Conservation (phyloP, 2,797 vertebrate species). For the Coracias cyanogaster region DNA sequence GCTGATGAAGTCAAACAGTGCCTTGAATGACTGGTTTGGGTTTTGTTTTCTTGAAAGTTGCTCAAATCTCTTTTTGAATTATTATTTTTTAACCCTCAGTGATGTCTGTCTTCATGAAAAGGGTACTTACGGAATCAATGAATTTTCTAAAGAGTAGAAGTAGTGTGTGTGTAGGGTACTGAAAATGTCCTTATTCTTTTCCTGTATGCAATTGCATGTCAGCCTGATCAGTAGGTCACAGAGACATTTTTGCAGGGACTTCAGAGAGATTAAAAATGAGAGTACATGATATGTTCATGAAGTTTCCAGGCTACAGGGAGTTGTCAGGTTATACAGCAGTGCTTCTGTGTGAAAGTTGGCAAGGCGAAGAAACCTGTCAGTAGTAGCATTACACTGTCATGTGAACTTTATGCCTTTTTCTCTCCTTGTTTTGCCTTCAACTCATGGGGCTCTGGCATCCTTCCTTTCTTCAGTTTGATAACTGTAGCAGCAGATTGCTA, state of each 20-base stretch:
- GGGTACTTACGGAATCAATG: not conserved
- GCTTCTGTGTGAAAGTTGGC: not conserved
- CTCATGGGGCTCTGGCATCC: not conserved
- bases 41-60: not conserved
- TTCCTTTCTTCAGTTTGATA: conserved; percentile 7
- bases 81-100: not conserved
- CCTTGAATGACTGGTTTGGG: not conserved
- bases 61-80: not conserved
- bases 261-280: not conserved
- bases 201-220: not conserved
- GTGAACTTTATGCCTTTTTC: not conserved
- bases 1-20: not conserved
- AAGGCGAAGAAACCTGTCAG: not conserved
- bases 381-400: not conserved
- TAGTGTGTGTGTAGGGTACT: not conserved
- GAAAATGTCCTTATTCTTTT: not conserved
- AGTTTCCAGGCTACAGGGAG: not conserved
- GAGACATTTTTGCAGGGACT: not conserved
- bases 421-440: conserved; percentile 12
- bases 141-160: not conserved
- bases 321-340: not conserved
- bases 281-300: not conserved
- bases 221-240: not conserved
- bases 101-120: not conserved
- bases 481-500: conserved; percentile 71